Evolutionary conservation across 2,113 vertebrate species (phyloP).

Genomic region (Rhinogobius similis): DNA sequence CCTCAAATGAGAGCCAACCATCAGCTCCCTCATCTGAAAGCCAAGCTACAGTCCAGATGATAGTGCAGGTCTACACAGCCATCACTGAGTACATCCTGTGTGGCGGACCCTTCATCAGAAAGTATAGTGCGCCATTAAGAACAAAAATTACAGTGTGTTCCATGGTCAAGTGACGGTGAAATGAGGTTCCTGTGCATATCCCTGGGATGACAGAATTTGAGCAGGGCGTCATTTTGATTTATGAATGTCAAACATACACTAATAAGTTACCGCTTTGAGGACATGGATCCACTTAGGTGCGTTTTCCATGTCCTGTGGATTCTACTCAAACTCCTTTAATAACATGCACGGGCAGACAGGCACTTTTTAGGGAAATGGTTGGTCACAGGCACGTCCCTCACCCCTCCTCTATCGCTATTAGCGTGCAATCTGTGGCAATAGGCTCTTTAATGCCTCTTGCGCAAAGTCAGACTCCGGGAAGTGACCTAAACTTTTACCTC

Average conservation of each 20-base stretch:
- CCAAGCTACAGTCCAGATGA: too few species aligned
- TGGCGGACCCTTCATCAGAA: too few species aligned
- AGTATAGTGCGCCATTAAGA: background rate
- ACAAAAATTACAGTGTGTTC: background rate
- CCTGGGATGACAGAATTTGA: slow-evolving; percentile 17
- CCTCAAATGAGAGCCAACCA: too few species aligned
- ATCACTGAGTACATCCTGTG: too few species aligned
- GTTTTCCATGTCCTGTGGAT: slow-evolving; percentile 82
- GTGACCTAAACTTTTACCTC: slow-evolving; percentile 84
- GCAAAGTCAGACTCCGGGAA: slow-evolving; percentile 85
- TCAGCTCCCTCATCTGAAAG: too few species aligned
- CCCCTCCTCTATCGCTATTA: slow-evolving; percentile 70
- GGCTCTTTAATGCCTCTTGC: slow-evolving; percentile 87
- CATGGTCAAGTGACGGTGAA: slow-evolving; percentile 8
- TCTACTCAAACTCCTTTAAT: slow-evolving; percentile 90
- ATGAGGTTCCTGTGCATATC: slow-evolving; percentile 5
- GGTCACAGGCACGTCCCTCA: slow-evolving; percentile 76
- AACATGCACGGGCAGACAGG: slow-evolving; percentile 89
- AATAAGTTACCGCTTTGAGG: slow-evolving; percentile 80
- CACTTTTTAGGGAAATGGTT: slow-evolving; percentile 76
- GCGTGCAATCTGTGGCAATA: slow-evolving; percentile 88
- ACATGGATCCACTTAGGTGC: slow-evolving; percentile 82
- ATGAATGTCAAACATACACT: slow-evolving; percentile 72
- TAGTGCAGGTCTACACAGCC: too few species aligned
- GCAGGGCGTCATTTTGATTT: slow-evolving; percentile 55